phyloP scores from a whole-genome alignment of 2,797 vertebrate species.

The Liparis tanakae region DNA sequence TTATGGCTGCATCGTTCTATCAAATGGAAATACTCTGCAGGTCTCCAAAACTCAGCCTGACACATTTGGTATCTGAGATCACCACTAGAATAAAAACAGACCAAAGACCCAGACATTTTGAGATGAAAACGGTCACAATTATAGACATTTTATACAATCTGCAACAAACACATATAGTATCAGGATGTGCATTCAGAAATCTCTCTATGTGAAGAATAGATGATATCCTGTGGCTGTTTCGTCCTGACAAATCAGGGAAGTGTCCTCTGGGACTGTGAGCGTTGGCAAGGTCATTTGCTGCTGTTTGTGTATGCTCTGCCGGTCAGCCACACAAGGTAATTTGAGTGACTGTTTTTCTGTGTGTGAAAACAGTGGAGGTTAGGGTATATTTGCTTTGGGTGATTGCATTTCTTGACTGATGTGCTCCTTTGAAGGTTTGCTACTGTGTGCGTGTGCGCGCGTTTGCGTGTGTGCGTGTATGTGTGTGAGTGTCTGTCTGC shows the following conservation, averaged over 20 bases:
- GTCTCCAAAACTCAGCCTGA: background rate
- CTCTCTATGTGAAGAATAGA: constrained; percentile 5
- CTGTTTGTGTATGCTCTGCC: constrained; percentile 69
- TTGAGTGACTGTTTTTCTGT: constrained; percentile 61
- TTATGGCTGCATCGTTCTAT: background rate
- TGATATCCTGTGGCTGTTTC: constrained; percentile 20
- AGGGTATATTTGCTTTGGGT: constrained; percentile 69
- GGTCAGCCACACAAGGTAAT: constrained; percentile 56
- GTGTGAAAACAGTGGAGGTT: constrained; percentile 65
- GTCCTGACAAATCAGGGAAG: constrained; percentile 33
- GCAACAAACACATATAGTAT: background rate
- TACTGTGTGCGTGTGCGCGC: constrained; percentile 12
- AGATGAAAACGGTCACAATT: background rate
- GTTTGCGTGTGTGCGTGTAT: constrained; percentile 9
- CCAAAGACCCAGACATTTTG: background rate
- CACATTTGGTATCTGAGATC: background rate
- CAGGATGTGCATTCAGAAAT: constrained; percentile 10
- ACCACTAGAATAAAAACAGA: background rate
- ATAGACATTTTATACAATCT: background rate
- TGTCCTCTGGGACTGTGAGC: constrained; percentile 45
- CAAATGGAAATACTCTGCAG: background rate
- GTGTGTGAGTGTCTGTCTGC: background rate
- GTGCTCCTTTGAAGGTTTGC: constrained; percentile 46
- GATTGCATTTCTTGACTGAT: constrained; percentile 76
- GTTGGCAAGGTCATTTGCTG: constrained; percentile 50